Percentiles rank a stretch among this genome's conserved stretches.
Conservation (phyloP, 2,888 invertebrate species). For the Dione vanillae region DNA sequence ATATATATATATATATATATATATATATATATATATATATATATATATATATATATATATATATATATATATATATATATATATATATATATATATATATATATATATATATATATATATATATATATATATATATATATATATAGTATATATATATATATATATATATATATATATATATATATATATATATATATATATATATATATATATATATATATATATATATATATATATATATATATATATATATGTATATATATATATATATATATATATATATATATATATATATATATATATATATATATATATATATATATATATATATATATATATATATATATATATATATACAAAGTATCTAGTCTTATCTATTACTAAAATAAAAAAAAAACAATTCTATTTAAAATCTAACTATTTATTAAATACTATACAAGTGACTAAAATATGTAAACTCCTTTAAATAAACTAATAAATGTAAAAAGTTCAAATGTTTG, state of each 20-base stretch:
- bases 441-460: conserved; percentile 1
- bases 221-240: too few relatives aligned
- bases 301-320: conserved; percentile 6
- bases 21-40: conserved; percentile 2
- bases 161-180: too few relatives aligned
- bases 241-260: not conserved
- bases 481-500: conserved; percentile 2
- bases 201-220: too few relatives aligned
- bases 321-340: not conserved
- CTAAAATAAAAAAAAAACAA: not conserved
- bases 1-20: conserved; percentile 7
- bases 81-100: conserved; percentile 3
- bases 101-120: conserved; percentile 3
- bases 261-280: conserved; percentile 1
- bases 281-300: conserved; percentile 4
- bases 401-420: not conserved
- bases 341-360: conserved; percentile 7
- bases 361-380: not conserved
- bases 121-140: conserved; percentile 1
- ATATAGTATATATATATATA: not conserved
- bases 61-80: conserved; percentile 6
- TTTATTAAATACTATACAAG: conserved; percentile 18
- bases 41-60: conserved; percentile 1
- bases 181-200: too few relatives aligned
- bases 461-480: conserved; percentile 6